These are phyloP conservation scores for Zosterops hypoxanthus DNA, from an alignment of 2,113 vertebrate species.

Conservation along the genomic window DNA sequence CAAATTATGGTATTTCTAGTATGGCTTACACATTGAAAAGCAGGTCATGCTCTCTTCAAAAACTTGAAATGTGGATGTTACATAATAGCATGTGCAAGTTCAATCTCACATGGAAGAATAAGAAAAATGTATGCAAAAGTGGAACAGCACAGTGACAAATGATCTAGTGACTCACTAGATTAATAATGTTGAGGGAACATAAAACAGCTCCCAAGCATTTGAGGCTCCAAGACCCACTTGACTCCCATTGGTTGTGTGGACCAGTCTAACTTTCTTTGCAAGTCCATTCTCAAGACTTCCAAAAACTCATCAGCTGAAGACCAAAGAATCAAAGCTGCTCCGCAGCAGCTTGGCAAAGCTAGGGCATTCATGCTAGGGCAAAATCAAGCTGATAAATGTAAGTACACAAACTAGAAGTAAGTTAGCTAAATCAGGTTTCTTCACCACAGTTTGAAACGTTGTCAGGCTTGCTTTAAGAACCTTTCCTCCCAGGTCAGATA, in stretches of 20 bases:
- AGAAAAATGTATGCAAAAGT: neutral
- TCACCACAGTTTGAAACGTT: neutral
- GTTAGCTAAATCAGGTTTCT: neutral
- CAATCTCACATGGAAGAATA: neutral
- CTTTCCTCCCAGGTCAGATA: neutral
- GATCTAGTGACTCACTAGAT: neutral
- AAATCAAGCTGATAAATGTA: neutral
- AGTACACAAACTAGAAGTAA: neutral
- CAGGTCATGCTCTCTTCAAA: neutral
- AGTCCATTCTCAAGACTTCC: neutral
- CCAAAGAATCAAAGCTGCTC: neutral
- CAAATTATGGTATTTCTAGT: neutral
- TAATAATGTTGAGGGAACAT: fast-evolving
- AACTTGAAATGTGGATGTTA: neutral
- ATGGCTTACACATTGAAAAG: neutral
- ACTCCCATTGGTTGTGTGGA: neutral
- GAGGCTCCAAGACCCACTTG: neutral
- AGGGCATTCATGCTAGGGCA: neutral
- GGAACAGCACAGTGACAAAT: neutral
- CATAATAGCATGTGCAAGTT: neutral
- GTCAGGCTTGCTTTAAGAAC: neutral
- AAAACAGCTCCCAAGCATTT: neutral
- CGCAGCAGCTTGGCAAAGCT: neutral
- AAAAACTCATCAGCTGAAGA: neutral
- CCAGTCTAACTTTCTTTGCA: neutral